Evolutionary conservation across 2,888 invertebrate species (phyloP).

Genomic region (Parnassius orleans): DNA sequence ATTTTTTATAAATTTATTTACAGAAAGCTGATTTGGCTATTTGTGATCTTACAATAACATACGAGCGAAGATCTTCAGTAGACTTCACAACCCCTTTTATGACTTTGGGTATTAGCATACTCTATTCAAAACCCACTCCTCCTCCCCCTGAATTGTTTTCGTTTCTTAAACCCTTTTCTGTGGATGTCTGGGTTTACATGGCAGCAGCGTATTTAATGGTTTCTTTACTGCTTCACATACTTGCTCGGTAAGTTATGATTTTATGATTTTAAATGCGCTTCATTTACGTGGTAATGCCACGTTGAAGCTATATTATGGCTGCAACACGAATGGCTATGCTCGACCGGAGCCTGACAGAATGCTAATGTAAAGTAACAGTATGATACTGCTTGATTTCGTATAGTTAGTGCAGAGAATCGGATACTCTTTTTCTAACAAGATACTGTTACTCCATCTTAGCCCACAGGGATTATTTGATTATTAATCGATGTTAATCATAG

Average conservation of each 20-base stretch:
- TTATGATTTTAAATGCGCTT: no score
- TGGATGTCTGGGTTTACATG: constrained; percentile 95
- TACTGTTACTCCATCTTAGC: no score
- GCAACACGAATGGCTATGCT: no score
- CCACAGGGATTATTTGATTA: no score
- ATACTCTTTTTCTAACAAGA: no score
- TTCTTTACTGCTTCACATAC: constrained; percentile 89
- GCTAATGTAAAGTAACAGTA: no score
- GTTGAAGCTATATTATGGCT: no score
- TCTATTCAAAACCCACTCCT: constrained; percentile 89
- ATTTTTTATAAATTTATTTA: constrained; percentile 32
- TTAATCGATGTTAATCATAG: no score
- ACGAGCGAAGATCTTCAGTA: constrained; percentile 91
- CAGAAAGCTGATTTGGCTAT: constrained; percentile 97
- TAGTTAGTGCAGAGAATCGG: no score
- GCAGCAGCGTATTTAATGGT: constrained; percentile 91
- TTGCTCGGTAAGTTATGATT: constrained; percentile 83
- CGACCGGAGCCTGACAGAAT: no score
- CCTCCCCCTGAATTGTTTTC: constrained; percentile 92
- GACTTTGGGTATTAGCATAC: constrained; percentile 95
- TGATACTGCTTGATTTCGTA: no score
- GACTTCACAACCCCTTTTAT: constrained; percentile 99
- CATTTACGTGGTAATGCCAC: no score
- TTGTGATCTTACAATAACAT: constrained; percentile 97
- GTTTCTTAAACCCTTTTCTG: constrained; percentile 92